phyloP scores from a whole-genome alignment of 2,113 vertebrate species.

The Terrapene triunguis region DNA sequence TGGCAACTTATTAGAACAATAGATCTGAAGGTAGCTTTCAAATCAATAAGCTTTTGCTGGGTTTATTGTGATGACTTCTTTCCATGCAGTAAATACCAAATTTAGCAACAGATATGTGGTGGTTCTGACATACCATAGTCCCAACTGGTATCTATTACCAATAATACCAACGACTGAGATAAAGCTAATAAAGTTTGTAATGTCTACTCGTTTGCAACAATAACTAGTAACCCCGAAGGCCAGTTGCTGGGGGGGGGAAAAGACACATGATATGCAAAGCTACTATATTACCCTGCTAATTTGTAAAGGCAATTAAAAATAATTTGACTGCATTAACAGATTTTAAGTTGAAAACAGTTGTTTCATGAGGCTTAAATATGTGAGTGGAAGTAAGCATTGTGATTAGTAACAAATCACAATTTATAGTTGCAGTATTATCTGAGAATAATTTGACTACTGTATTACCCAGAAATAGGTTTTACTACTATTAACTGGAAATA shows the following conservation, averaged over 20 bases:
- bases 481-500: constrained; percentile 14
- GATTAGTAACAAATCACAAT: neutral
- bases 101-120: accelerated
- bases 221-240: neutral
- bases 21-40: constrained; percentile 26
- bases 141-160: neutral
- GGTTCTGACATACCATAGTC: neutral
- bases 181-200: constrained; percentile 3
- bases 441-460: neutral
- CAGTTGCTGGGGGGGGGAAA: neutral
- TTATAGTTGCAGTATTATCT: neutral
- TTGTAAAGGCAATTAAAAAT: neutral
- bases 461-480: neutral
- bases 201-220: neutral
- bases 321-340: neutral
- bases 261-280: neutral
- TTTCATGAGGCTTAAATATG: neutral
- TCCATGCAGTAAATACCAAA: neutral
- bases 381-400: neutral
- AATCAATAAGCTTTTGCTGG: neutral
- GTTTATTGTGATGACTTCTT: neutral
- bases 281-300: neutral
- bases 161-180: neutral
- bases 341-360: neutral
- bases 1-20: constrained; percentile 5